Base-by-base conservation (phyloP, 2,797 vertebrate genomes). In the Spinus olivaceus region DNA sequence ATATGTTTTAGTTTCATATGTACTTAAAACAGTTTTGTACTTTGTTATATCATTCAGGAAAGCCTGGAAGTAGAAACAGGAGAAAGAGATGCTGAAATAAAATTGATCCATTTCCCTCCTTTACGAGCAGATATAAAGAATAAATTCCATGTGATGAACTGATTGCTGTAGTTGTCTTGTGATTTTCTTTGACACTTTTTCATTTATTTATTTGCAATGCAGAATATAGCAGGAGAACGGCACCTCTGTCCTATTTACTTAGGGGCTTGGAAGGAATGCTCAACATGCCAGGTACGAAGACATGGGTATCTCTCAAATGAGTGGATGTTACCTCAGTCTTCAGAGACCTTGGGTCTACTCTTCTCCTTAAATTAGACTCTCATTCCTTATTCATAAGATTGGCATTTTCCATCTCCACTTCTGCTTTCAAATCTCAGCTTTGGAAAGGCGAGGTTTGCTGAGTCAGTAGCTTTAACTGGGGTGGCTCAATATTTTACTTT, bases 341-440 rank as follows among this genome's bases (percentile, higher is more conserved):
- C 47, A 81, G 88, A 91, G 81, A 92, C 61, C 39, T 53, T 74
- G 78, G 37, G 27, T 74, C 51, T 81, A 71, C 73, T 77, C 60
- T 73, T 42, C 42, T 73, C 39, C 69, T 95, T 92, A 90, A 95
- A 93, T 84, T 80, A 90, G 67, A 12, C 56, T 60, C 23, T 85
- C 35, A 88, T 95, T 91, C 39, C 21, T 93, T 95, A 97, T 95
- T 95, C 78, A 88, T 93, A 76, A 71, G 27, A 35, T 33, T 61
- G 67, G 51, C 64, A 27, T 82, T 95, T 93, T 78, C 67, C 57
- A 51, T 74, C 56, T 20, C 25, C 1, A 0, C 32, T 82, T 69
- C 49, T 71, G 50, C 88, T 93, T 87, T 94, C 78, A 82, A 66
- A 93, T 61, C 47, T 41, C 47, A 64, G 4, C 39, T 82, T 87